These are phyloP conservation scores for Nephila pilipes DNA, from an alignment of 1,140 invertebrate species.

Conservation along the genomic window DNA sequence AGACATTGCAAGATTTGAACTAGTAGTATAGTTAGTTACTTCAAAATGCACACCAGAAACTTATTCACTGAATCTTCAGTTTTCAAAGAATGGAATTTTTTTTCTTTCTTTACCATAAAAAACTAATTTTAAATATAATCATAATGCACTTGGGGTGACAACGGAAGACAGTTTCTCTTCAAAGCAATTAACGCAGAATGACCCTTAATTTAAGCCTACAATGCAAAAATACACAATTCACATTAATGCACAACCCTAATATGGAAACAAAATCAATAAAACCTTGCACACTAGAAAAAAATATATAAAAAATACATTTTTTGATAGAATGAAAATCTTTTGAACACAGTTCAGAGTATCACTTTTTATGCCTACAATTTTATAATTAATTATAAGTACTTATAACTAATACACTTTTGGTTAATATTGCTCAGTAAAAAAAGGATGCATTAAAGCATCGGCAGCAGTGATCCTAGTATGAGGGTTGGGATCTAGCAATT, in stretches of 20 bases:
- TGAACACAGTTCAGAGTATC: background rate
- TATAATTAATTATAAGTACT: background rate
- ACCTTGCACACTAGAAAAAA: background rate
- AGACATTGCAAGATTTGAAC: background rate
- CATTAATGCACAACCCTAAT: background rate
- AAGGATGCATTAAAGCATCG: constrained; percentile 88
- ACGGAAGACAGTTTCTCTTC: background rate
- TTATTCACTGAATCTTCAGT: background rate
- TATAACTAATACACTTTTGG: background rate
- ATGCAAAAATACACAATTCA: background rate
- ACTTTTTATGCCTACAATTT: background rate
- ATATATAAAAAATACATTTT: background rate
- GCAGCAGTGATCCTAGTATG: constrained; percentile 87
- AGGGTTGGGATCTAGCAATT: constrained; percentile 89
- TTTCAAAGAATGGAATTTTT: background rate
- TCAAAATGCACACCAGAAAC: background rate
- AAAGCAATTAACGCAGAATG: background rate
- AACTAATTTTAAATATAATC: background rate
- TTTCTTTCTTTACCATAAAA: background rate
- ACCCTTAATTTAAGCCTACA: background rate
- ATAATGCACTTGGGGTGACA: constrained; percentile 8
- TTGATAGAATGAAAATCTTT: background rate
- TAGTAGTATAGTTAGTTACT: background rate
- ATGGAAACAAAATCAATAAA: too few relatives aligned
- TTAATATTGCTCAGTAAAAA: constrained; percentile 80